A percentile compares a stretch with the other conserved stretches of the same genome.
These are phyloP conservation scores for Actenoides lindsayi DNA, from an alignment of 2,113 vertebrate genomes.

Conservation along the genomic window DNA sequence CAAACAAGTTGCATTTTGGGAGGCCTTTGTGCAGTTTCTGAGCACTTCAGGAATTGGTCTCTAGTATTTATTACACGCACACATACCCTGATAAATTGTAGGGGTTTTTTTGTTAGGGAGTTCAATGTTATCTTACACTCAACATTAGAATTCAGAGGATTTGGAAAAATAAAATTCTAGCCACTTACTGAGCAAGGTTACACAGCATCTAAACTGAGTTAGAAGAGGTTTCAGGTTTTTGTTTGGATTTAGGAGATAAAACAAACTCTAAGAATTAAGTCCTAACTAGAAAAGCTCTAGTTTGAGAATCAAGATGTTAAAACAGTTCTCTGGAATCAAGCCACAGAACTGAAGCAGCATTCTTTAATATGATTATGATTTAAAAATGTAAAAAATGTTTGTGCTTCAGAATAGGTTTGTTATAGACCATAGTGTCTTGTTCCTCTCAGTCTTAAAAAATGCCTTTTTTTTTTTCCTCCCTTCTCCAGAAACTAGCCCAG, in stretches of 20 bases:
- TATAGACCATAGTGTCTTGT: background rate
- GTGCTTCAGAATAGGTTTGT: background rate
- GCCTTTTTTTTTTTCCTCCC: background rate
- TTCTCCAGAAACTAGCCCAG: constrained; percentile 80
- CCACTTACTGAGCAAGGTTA: background rate
- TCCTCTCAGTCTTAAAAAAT: background rate
- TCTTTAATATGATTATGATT: background rate
- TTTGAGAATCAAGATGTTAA: background rate
- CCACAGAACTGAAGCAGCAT: background rate
- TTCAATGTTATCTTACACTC: background rate
- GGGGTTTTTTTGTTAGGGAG: background rate
- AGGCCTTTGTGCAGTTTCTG: background rate
- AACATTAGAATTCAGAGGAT: background rate
- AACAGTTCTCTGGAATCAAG: background rate
- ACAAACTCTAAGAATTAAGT: background rate
- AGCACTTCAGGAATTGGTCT: constrained; percentile 11
- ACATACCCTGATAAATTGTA: background rate
- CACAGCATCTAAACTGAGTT: background rate
- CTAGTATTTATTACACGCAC: background rate
- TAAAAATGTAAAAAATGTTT: background rate
- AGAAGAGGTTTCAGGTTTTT: background rate
- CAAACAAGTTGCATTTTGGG: constrained; percentile 39
- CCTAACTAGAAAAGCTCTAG: background rate
- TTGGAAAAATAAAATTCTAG: background rate
- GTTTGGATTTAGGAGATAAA: background rate